Evolutionary conservation across 2,888 invertebrate genomes (phyloP).

Genomic region (Lypha dubia): DNA sequence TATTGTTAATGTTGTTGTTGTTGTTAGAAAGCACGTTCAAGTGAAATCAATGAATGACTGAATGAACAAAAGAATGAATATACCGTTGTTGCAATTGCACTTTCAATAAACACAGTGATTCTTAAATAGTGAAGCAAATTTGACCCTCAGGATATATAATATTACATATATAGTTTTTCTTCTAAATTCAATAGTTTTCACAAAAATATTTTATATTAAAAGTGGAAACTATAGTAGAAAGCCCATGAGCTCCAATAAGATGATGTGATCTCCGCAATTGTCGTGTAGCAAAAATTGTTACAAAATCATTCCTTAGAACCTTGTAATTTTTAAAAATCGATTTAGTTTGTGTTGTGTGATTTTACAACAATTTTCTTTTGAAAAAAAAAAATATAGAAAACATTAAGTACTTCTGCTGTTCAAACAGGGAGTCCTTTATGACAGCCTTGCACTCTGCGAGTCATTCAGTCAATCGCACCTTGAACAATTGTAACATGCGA

Average conservation of each 20-base stretch:
- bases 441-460: background rate
- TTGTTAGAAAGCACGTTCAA: conserved; percentile 17
- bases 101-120: conserved; percentile 10
- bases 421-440: background rate
- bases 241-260: too few relatives aligned
- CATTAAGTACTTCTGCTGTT: conserved; percentile 8
- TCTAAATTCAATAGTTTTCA: background rate
- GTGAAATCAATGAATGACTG: conserved; percentile 17
- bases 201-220: background rate
- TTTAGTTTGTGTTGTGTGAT: too few relatives aligned
- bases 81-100: background rate
- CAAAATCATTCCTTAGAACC: too few relatives aligned
- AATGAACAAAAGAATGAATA: conserved; percentile 4
- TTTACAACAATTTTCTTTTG: background rate
- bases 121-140: background rate
- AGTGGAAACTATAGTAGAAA: too few relatives aligned
- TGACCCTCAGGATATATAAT: background rate
- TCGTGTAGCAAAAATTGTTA: too few relatives aligned
- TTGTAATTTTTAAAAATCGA: too few relatives aligned
- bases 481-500: background rate
- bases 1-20: too few relatives aligned
- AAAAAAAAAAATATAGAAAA: background rate
- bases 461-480: conserved; percentile 1
- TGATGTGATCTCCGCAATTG: too few relatives aligned
- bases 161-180: background rate